A percentile compares a stretch with the other conserved stretches of the same genome.
Conservation (phyloP, 2,797 vertebrate genomes). For the Varecia variegata region DNA sequence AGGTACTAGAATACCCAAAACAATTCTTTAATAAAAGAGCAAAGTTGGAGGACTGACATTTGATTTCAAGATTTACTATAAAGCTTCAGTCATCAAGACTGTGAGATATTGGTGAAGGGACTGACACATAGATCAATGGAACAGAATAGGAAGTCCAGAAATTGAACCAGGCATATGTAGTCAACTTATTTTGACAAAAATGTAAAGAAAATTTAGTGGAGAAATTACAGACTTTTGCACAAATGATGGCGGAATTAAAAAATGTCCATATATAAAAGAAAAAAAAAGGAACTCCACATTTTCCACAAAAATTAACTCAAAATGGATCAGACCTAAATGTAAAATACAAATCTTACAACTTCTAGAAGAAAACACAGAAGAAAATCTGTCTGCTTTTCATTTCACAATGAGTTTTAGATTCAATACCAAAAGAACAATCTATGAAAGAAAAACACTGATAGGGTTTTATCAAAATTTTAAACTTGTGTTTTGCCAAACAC, state of each 20-base stretch:
- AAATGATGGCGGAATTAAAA: background rate
- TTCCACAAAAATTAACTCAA: background rate
- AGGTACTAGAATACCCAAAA: background rate
- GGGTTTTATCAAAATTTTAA: background rate
- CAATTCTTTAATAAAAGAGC: slow-evolving; percentile 1
- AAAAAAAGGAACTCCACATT: background rate
- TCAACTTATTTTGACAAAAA: background rate
- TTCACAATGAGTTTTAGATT: too few species aligned
- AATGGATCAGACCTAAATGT: background rate
- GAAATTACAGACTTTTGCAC: background rate
- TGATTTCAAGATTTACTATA: background rate
- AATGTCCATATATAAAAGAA: background rate
- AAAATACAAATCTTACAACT: background rate
- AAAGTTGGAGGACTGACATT: background rate
- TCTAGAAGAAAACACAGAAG: too few species aligned
- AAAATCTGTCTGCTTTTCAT: too few species aligned
- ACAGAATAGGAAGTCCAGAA: background rate
- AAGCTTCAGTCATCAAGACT: background rate
- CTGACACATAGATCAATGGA: background rate
- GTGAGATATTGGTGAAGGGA: background rate
- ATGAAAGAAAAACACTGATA: too few species aligned
- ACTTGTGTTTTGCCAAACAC: background rate
- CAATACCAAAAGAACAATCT: too few species aligned
- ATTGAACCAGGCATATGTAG: background rate
- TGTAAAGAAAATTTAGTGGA: background rate